Conservation (phyloP, 2,797 vertebrate genomes). For the Ptychadena robeensis region DNA sequence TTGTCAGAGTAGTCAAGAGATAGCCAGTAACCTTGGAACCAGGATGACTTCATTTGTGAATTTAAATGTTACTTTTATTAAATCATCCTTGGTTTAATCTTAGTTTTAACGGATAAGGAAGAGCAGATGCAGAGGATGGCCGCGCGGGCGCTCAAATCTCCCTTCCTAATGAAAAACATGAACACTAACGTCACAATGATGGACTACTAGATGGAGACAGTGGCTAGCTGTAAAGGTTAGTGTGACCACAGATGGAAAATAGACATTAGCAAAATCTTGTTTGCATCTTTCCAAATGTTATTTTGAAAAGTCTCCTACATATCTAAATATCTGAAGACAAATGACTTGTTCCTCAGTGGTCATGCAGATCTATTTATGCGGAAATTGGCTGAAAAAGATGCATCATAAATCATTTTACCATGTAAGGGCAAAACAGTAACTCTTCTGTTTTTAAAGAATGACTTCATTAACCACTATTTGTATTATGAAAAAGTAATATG, state of each 20-base stretch:
- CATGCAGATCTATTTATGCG: neutral
- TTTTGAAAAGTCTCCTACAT: neutral
- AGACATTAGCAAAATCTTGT: slow-evolving; percentile 32
- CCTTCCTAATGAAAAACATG: slow-evolving; percentile 43
- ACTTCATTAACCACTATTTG: neutral
- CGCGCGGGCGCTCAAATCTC: slow-evolving; percentile 13
- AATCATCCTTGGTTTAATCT: slow-evolving; percentile 11
- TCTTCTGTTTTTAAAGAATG: neutral
- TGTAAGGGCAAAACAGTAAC: slow-evolving; percentile 2
- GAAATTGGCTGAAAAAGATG: neutral
- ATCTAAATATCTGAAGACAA: slow-evolving; percentile 6
- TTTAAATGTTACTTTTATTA: slow-evolving; percentile 39
- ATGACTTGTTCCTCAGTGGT: neutral
- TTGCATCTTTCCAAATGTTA: slow-evolving; percentile 39
- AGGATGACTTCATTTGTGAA: slow-evolving; percentile 12
- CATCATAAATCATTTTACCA: neutral
- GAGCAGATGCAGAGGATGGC: slow-evolving; percentile 17
- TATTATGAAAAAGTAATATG: neutral
- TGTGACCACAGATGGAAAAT: slow-evolving; percentile 3
- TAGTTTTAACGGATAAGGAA: slow-evolving; percentile 29
- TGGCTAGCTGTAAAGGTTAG: slow-evolving; percentile 26
- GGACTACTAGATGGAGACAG: slow-evolving; percentile 39
- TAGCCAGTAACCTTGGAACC: slow-evolving; percentile 33
- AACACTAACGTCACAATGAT: slow-evolving; percentile 24
- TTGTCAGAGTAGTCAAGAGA: slow-evolving; percentile 14